phyloP scores from a whole-genome alignment of 2,888 invertebrate species.

The Teleiodes luculella region DNA sequence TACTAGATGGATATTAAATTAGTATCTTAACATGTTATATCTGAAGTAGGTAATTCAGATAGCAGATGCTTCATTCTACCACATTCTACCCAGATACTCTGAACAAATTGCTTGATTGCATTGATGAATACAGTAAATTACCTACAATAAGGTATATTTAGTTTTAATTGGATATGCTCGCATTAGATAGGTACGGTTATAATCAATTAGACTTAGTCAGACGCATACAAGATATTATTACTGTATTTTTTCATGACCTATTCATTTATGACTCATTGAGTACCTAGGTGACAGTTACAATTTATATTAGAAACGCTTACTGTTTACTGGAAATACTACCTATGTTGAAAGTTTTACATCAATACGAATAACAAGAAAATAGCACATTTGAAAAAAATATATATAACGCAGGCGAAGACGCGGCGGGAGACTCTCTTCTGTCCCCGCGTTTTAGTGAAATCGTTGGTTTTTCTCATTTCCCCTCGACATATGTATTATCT shows the following conservation, averaged over 20 bases:
- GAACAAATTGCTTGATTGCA: neutral
- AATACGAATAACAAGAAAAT: no score
- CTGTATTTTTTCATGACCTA: neutral
- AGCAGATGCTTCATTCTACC: neutral
- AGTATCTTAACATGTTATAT: neutral
- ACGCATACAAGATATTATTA: neutral
- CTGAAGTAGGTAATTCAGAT: conserved; percentile 2
- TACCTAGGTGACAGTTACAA: no score
- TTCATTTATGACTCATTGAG: neutral
- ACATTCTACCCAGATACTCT: neutral
- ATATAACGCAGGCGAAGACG: no score
- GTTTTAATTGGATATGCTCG: conserved; percentile 3
- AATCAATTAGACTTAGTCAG: neutral
- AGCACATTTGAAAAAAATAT: no score
- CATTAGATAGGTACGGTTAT: neutral
- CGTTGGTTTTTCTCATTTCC: no score
- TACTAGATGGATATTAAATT: no score
- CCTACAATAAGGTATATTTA: neutral
- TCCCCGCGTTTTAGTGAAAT: no score
- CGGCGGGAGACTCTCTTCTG: no score
- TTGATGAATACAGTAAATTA: neutral
- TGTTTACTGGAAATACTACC: no score
- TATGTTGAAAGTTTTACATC: no score
- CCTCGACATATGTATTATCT: no score
- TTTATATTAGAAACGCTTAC: no score